Evolutionary conservation across 2,888 invertebrate species (phyloP).

Genomic region (Heliconius erato): DNA sequence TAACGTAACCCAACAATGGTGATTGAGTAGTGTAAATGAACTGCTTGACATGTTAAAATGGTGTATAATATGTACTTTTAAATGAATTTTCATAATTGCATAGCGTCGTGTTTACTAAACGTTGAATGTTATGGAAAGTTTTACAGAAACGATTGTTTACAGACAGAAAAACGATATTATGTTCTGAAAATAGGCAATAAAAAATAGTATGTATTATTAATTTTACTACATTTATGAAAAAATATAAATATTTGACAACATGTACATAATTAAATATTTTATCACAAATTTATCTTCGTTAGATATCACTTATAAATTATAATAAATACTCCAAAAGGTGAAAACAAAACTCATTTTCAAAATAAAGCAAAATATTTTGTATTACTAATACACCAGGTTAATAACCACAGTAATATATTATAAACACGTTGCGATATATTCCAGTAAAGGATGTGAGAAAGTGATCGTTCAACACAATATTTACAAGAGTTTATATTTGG

Average conservation of each 20-base stretch:
- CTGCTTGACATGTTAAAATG: conserved; percentile 4
- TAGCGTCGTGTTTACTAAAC: background rate
- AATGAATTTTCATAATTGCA: background rate
- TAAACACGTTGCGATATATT: background rate
- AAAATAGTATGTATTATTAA: background rate
- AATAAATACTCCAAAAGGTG: background rate
- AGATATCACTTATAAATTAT: too few species aligned
- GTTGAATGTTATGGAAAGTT: background rate
- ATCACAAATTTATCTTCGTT: too few species aligned
- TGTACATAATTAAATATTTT: background rate
- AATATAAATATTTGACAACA: background rate
- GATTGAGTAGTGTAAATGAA: conserved; percentile 42
- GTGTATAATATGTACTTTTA: background rate
- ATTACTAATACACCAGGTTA: background rate
- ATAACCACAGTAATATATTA: background rate
- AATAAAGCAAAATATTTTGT: background rate
- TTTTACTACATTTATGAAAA: too few species aligned
- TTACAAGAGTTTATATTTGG: conserved; percentile 42
- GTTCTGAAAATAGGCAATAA: background rate
- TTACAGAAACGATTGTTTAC: background rate
- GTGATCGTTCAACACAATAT: conserved; percentile 19
- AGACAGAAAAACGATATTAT: background rate
- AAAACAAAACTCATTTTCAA: background rate
- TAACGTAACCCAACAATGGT: conserved; percentile 45
- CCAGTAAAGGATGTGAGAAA: conserved; percentile 10